Base-by-base conservation (phyloP, 1,140 invertebrate species). In the Hermetia illucens region DNA sequence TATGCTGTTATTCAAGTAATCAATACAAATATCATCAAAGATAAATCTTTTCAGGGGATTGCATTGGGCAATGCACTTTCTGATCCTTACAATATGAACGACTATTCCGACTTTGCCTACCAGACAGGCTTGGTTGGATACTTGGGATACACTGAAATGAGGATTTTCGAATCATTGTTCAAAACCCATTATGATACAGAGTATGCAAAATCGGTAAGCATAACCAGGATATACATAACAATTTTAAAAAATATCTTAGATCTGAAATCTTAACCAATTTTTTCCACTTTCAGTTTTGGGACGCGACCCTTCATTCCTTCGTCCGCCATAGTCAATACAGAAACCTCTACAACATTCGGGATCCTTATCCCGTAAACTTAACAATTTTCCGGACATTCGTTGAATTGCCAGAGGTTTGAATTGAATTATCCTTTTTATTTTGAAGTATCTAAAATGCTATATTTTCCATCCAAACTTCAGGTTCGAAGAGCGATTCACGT, bases 61-160 rank as follows among this genome's bases (percentile, higher is more conserved):
- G 73, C 73, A 5, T 72, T 81, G 44, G 78, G 77, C 0, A 75
- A 79, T 59, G 77, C 72, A 3, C 67, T 77, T 16, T 70, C 64
- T 53, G 77, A 79, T 53, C 77, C 77, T 1, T 55, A 66, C 1
- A 65, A 69, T 40, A 74, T 76, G 66, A 54, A 74, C 5, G 63
- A 71, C 29, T 80, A 78, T 60, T 73, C 72, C 3, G 64, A 69
- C 22, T 77, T 75, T 48, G 59, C 80, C 27, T 79, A 72, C 50
- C 68, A 71, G 41, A 59, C 75, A 42, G 78, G 77, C 2, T 52
- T 79, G 5, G 50, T 80, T 24, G 77, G 52, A 36, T 51, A 2
- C 42, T 59, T 34, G 66, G 58, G 54, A 55, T 69, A 10, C 61
- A 68, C 21, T 46, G 37, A 19, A 32, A 62, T 9, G 52, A 63